phyloP scores from a whole-genome alignment of 2,797 vertebrate species.

The Mus spretus region DNA sequence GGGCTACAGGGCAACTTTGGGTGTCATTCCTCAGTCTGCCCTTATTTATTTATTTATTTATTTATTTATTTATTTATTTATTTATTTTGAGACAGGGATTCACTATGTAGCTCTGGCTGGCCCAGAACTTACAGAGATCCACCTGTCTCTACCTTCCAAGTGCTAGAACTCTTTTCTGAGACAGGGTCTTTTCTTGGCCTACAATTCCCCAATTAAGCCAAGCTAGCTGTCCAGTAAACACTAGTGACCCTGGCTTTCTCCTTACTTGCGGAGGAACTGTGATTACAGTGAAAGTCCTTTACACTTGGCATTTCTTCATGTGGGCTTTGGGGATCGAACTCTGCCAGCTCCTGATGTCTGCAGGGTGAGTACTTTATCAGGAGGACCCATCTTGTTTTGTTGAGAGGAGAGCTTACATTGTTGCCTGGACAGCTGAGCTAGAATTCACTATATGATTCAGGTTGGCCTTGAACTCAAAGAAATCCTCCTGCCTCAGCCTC shows the following conservation, averaged over 20 bases:
- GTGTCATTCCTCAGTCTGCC: not conserved
- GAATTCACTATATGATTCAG: not conserved
- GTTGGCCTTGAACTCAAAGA: not conserved
- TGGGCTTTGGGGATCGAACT: not conserved
- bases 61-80: too few species aligned
- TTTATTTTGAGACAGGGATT: not conserved
- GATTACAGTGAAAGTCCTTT: not conserved
- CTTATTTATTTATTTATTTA: too few species aligned
- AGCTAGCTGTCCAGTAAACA: not conserved
- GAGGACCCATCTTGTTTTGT: too few species aligned
- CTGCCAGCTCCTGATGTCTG: not conserved
- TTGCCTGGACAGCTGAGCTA: not conserved
- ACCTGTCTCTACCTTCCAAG: not conserved
- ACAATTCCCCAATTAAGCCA: not conserved
- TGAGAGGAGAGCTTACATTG: not conserved
- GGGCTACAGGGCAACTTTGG: not conserved
- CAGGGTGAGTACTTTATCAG: not conserved
- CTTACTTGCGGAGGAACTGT: too few species aligned
- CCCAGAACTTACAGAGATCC: not conserved
- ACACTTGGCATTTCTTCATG: not conserved
- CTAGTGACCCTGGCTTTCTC: too few species aligned
- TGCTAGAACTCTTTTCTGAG: not conserved
- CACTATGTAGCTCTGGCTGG: not conserved
- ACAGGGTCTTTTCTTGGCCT: not conserved
- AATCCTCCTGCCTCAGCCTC: not conserved